A percentile compares a stretch with the other conserved stretches of the same genome.
Evolutionary conservation across 1,140 invertebrate genomes (phyloP).

Genomic region (Scaptomyza montana): DNA sequence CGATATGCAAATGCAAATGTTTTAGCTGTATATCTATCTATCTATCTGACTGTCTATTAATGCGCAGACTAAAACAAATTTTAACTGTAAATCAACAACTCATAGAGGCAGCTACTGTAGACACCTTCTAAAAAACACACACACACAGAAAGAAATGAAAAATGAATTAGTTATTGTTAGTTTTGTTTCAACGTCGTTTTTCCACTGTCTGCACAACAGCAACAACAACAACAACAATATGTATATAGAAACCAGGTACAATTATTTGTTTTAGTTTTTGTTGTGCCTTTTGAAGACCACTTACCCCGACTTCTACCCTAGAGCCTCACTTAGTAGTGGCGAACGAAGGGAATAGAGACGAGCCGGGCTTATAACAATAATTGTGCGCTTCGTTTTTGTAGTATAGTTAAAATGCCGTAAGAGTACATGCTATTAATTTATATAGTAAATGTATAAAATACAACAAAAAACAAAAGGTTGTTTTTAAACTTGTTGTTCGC

Average conservation of each 20-base stretch:
- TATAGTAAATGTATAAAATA: not conserved
- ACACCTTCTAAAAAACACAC: not conserved
- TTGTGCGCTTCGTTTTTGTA: not conserved
- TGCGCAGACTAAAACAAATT: not conserved
- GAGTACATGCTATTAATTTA: not conserved
- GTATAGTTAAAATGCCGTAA: not conserved
- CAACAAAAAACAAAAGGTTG: not conserved
- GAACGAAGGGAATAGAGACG: not conserved
- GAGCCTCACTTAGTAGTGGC: not conserved
- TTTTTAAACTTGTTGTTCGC: conserved; percentile 30
- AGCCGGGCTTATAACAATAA: not conserved
- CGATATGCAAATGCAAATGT: conserved; percentile 8
- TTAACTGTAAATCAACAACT: conserved; percentile 12
- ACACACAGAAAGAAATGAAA: conserved; percentile 4
- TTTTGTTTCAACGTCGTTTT: conserved; percentile 44
- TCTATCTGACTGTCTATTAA: conserved; percentile 1
- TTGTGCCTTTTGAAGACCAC: not conserved
- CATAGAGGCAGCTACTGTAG: not conserved
- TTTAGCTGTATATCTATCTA: not conserved
- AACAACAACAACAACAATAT: conserved; percentile 34
- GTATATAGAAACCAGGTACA: conserved; percentile 6
- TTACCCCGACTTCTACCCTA: not conserved
- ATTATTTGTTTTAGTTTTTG: not conserved
- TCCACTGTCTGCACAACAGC: conserved; percentile 47
- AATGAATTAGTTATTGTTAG: conserved; percentile 51